These are phyloP conservation scores for Eulemur rubriventer DNA, from an alignment of 2,797 vertebrate genomes.

Conservation along the genomic window DNA sequence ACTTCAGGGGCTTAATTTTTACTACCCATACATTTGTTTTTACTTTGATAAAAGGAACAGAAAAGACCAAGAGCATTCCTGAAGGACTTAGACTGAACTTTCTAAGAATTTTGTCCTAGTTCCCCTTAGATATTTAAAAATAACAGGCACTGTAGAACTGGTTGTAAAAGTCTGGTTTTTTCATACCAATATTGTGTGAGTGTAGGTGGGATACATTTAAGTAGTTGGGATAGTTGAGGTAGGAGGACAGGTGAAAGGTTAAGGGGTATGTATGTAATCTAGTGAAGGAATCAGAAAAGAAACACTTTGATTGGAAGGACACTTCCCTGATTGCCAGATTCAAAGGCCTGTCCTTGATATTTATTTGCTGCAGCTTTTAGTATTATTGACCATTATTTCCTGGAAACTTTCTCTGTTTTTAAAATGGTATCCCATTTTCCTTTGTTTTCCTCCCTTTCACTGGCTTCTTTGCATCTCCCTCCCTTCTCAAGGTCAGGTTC, in stretches of 20 bases:
- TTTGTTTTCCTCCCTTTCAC: neutral
- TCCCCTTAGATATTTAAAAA: neutral
- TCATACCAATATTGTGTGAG: neutral
- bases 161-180: neutral
- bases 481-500: neutral
- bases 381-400: neutral
- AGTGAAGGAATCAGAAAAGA: neutral
- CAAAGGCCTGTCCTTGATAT: neutral
- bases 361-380: neutral
- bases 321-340: neutral
- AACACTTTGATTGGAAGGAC: neutral
- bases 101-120: slow-evolving; percentile 3
- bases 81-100: neutral
- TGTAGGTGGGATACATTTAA: neutral
- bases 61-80: neutral
- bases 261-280: neutral
- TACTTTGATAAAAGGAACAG: neutral
- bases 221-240: neutral
- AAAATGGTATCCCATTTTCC: neutral
- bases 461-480: neutral
- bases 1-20: neutral
- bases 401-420: neutral
- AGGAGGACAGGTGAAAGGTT: neutral
- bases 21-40: neutral
- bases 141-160: neutral